A percentile compares a stretch with the other conserved stretches of the same genome.
Evolutionary conservation across 2,113 vertebrate species (phyloP).

Genomic region (Lepus timidus): DNA sequence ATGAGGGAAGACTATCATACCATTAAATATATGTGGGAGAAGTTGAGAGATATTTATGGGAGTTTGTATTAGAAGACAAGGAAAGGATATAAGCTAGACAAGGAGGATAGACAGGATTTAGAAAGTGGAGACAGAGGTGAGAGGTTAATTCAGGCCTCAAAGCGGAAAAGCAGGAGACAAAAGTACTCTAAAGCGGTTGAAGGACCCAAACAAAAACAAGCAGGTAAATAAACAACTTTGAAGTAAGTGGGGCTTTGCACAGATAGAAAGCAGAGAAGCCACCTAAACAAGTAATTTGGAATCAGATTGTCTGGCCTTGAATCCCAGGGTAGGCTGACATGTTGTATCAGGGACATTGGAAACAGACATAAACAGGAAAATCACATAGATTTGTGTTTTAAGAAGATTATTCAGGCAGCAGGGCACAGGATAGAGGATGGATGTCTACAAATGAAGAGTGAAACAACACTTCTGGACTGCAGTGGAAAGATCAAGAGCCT

Average conservation of each 20-base stretch:
- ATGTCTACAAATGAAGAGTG: neutral
- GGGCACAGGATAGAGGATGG: neutral
- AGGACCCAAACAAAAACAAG: neutral
- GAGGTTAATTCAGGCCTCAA: neutral
- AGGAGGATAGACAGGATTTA: neutral
- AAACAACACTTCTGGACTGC: neutral
- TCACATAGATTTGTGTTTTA: neutral
- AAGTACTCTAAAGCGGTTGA: neutral
- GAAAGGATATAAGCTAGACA: neutral
- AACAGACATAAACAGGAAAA: neutral
- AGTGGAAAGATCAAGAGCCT: neutral
- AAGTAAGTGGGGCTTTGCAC: neutral
- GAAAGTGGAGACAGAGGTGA: neutral
- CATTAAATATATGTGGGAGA: neutral
- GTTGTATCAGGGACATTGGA: neutral
- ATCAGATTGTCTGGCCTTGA: neutral
- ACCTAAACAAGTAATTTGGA: neutral
- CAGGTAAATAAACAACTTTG: neutral
- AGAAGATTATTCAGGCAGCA: neutral
- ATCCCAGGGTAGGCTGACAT: neutral
- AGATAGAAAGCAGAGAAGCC: neutral
- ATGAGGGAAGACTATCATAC: neutral
- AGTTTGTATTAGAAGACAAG: conserved; percentile 43
- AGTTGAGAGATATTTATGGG: neutral
- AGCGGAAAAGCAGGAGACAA: neutral